Evolutionary conservation across 92 coral and sea anemone genomes (phyloP).

Genomic region (Phenganax subtilis): DNA sequence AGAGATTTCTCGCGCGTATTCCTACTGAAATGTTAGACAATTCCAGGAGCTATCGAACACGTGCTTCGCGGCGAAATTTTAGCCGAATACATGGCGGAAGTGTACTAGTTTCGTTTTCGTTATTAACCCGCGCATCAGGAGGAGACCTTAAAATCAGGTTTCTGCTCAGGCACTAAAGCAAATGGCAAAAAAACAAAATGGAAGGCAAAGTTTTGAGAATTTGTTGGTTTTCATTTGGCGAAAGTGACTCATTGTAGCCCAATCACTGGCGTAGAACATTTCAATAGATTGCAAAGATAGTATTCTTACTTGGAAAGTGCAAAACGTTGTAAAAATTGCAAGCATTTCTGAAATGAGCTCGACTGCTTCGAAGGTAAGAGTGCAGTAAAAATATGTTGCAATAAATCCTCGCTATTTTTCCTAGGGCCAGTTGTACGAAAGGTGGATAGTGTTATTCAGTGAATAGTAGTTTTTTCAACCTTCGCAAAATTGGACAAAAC

Average conservation of each 20-base stretch:
- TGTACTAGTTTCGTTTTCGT: too few species aligned
- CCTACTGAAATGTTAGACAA: too few species aligned
- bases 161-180: not conserved
- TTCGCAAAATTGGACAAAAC: too few species aligned
- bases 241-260: not conserved
- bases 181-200: not conserved
- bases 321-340: conserved; percentile 1
- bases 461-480: too few species aligned
- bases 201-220: not conserved
- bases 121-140: too few species aligned
- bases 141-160: not conserved
- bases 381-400: not conserved
- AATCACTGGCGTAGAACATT: not conserved
- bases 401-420: too few species aligned
- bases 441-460: too few species aligned
- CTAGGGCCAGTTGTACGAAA: too few species aligned
- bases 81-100: too few species aligned
- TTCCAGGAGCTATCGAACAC: too few species aligned
- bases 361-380: conserved; percentile 74
- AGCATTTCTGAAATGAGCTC: conserved; percentile 59
- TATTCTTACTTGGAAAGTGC: not conserved
- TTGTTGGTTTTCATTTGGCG: not conserved
- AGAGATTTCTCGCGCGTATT: too few species aligned
- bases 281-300: not conserved
- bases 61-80: too few species aligned